Evolutionary conservation across 2,113 vertebrate genomes (phyloP), one percentile per base, ranked within the genome.

Genomic region (Onychostoma macrolepis): DNA sequence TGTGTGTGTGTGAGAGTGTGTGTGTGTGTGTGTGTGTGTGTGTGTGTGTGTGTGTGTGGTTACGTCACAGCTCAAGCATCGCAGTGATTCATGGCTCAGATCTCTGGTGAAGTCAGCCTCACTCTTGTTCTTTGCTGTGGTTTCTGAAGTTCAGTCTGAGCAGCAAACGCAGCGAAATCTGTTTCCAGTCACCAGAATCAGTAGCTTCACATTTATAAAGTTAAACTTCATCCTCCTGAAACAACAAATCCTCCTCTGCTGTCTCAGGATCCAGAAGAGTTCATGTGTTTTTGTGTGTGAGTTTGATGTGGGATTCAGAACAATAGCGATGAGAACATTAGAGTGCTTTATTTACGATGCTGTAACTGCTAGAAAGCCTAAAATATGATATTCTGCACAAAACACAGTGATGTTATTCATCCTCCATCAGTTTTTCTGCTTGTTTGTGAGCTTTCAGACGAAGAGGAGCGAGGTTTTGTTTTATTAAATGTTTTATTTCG

Each of bases 111-210:
- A 8, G 24, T 81, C 79, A 81, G 56, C 6, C 7, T 72, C 33
- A 36, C 76, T 56, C 10, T 79, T 30, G 76, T 26, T 21, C 48
- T 80, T 80, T 80, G 30, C 19, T 81, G 33, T 63, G 79, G 53
- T 81, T 65, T 63, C 41, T 72, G 21, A 79, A 79, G 79, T 81
- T 81, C 56, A 81, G 19, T 33, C 15, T 21, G 48, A 79, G 77
- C 48, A 33, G 33, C 36, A 63, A 28, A 38, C 17, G 7, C 79
- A 63, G 50, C 3, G 0, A n/a, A 81, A 63, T 81, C 33, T 81
- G 79, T 81, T 81, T 81, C 79, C 53, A 63, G 33, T 63, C 58
- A 43, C 58, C 1, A 61, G 78, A 80, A 15, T 38, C 56, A 65
- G 79, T 81, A 63, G 79, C 79, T 81, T 61, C 21, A 63, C 9